Evolutionary conservation across 1,140 invertebrate species (phyloP).

Genomic region (Cyclina sinensis): DNA sequence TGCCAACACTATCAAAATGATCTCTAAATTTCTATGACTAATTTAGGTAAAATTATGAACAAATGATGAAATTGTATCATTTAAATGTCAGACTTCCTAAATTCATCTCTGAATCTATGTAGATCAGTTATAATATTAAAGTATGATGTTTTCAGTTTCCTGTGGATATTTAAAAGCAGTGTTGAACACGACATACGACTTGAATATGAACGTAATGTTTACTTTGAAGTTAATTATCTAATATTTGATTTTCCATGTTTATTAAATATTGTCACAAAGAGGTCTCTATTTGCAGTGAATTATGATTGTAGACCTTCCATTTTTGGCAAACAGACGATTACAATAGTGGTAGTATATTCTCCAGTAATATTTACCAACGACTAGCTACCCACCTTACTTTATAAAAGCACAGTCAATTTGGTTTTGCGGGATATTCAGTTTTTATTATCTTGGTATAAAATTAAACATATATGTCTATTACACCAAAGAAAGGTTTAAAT

Average conservation of each 20-base stretch:
- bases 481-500: neutral
- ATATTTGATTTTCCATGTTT: conserved; percentile 44
- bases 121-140: too few relatives aligned
- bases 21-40: too few relatives aligned
- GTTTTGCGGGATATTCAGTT: neutral
- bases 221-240: conserved; percentile 36
- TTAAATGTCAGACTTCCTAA: too few relatives aligned
- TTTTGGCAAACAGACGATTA: neutral
- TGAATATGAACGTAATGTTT: neutral
- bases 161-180: neutral
- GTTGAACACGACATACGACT: neutral
- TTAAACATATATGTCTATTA: neutral
- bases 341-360: conserved; percentile 9
- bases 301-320: conserved; percentile 8
- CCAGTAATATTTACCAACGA: neutral
- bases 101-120: too few relatives aligned
- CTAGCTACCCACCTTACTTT: neutral
- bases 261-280: conserved; percentile 1
- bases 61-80: too few relatives aligned
- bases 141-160: too few relatives aligned
- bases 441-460: neutral
- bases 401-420: neutral
- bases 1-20: too few relatives aligned
- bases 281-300: neutral
- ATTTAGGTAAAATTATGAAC: too few relatives aligned